Evolutionary conservation across 2,113 vertebrate species (phyloP).

Genomic region (Mixornis gularis): DNA sequence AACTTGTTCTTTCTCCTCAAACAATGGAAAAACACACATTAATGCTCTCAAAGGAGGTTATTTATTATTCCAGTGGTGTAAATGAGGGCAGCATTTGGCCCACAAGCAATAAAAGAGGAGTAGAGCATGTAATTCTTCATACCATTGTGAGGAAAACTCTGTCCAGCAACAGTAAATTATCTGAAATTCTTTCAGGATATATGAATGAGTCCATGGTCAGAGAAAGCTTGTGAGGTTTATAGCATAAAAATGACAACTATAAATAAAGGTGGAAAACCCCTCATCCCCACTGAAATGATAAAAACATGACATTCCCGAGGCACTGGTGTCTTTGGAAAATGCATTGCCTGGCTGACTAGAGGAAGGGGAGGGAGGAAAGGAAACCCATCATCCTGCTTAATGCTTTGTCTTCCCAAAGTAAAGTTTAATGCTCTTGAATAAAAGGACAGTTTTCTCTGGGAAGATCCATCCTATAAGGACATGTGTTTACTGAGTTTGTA

Average conservation of each 20-base stretch:
- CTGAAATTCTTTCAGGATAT: conserved; percentile 46
- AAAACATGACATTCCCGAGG: conserved; percentile 54
- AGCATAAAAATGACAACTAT: conserved; percentile 61
- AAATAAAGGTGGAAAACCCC: conserved; percentile 64
- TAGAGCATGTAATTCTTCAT: conserved; percentile 35
- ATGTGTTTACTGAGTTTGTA: not conserved
- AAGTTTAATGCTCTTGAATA: not conserved
- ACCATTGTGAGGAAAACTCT: conserved; percentile 18
- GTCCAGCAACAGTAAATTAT: conserved; percentile 62
- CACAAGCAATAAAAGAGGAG: conserved; percentile 43
- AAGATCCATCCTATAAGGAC: not conserved
- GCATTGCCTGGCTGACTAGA: conserved; percentile 17
- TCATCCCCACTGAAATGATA: conserved; percentile 46
- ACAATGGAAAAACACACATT: not conserved
- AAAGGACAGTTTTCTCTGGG: not conserved
- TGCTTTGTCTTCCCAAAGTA: not conserved
- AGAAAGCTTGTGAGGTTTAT: conserved; percentile 52
- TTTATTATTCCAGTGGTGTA: conserved; percentile 13
- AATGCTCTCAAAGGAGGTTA: conserved; percentile 1
- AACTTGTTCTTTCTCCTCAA: not conserved
- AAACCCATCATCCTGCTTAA: not conserved
- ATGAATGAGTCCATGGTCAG: conserved; percentile 40
- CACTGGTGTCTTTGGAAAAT: conserved; percentile 49
- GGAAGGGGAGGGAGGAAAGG: not conserved
- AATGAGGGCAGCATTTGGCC: conserved; percentile 14